Conservation (phyloP, 2,888 invertebrate genomes). For the Drosophila anomalata region DNA sequence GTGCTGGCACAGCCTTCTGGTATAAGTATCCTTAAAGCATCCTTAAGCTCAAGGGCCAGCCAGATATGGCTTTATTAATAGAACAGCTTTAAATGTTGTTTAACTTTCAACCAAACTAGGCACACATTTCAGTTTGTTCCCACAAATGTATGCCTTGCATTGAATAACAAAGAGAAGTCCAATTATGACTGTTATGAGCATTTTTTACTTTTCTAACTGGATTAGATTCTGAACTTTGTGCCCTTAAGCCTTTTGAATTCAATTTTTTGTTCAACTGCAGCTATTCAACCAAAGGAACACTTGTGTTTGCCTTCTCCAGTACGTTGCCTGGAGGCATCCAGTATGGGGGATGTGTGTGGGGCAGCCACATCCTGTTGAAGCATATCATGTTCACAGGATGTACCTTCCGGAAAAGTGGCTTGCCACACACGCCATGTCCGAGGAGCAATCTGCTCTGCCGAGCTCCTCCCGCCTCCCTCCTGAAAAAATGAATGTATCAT, state of each 20-base stretch:
- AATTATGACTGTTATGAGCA: neutral
- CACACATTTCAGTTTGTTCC: neutral
- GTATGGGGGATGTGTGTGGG: neutral
- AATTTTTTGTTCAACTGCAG: too few relatives aligned
- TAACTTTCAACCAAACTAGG: too few relatives aligned
- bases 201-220: too few relatives aligned
- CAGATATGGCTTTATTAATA: neutral
- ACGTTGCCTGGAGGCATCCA: too few relatives aligned
- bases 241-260: too few relatives aligned
- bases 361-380: neutral
- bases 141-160: neutral
- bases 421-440: conserved; percentile 30
- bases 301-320: neutral
- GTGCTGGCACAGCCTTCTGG: neutral
- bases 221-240: neutral
- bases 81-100: neutral
- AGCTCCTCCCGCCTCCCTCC: neutral
- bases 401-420: conserved; percentile 5
- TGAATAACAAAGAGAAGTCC: too few relatives aligned
- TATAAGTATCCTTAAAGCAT: conserved; percentile 9
- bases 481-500: conserved; percentile 33
- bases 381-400: conserved; percentile 1
- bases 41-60: neutral
- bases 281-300: too few relatives aligned
- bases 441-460: neutral